These are phyloP conservation scores for Heliconius sara DNA, from an alignment of 2,888 invertebrate genomes.

Conservation along the genomic window DNA sequence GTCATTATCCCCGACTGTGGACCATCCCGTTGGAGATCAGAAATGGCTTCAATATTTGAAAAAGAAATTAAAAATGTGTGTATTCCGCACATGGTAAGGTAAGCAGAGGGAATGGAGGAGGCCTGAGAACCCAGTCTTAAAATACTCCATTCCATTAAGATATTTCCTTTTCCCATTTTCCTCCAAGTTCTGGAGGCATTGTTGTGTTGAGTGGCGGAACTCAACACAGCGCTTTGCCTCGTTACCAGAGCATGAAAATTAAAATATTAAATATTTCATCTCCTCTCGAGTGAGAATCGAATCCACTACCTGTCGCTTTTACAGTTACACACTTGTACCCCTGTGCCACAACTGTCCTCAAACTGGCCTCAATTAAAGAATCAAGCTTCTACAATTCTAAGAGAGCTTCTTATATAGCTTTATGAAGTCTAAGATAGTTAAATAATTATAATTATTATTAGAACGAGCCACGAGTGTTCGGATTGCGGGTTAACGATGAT, in stretches of 20 bases:
- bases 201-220: not conserved
- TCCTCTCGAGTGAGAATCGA: not conserved
- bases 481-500: conserved; percentile 8
- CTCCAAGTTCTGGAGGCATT: not conserved
- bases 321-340: not conserved
- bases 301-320: not conserved
- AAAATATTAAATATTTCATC: not conserved
- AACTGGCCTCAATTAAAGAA: not conserved
- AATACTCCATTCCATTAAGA: no score
- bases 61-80: no score
- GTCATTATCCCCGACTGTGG: no score
- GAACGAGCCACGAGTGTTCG: not conserved
- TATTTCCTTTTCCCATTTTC: no score
- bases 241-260: not conserved
- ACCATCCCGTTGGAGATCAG: no score
- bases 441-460: conserved; percentile 3
- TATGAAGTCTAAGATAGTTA: conserved; percentile 8
- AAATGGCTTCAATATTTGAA: no score
- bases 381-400: not conserved
- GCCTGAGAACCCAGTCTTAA: no score
- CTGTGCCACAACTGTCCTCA: not conserved
- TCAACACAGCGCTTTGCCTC: not conserved
- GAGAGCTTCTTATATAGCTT: not conserved
- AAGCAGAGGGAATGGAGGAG: no score
- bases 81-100: no score